Evolutionary conservation across 1,140 invertebrate genomes (phyloP).

Genomic region (Euwallacea similis): DNA sequence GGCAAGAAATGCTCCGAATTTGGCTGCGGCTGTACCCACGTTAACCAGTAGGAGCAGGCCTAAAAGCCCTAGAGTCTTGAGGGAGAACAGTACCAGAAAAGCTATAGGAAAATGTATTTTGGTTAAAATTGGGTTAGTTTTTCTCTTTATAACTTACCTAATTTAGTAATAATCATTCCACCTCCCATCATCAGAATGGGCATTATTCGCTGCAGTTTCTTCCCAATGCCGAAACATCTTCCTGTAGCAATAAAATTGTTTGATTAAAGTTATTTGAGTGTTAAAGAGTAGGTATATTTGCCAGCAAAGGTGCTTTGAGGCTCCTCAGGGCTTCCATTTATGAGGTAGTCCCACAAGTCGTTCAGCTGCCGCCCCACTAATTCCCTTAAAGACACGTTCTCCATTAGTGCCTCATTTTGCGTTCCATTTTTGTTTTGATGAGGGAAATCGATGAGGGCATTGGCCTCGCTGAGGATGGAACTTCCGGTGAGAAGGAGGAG

Average conservation of each 20-base stretch:
- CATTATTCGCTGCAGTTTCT: constrained; percentile 22
- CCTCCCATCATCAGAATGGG: constrained; percentile 24
- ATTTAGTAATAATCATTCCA: constrained; percentile 28
- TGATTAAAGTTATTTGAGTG: neutral
- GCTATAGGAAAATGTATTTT: constrained; percentile 16
- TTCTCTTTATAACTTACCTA: constrained; percentile 18
- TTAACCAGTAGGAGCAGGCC: constrained; percentile 20
- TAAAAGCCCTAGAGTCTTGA: constrained; percentile 29
- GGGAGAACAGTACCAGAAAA: constrained; percentile 29
- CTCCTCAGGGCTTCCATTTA: constrained; percentile 11
- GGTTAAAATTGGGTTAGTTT: neutral
- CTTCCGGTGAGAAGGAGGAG: too few species aligned
- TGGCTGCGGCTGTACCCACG: constrained; percentile 22
- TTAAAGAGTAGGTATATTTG: neutral
- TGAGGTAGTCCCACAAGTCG: constrained; percentile 1
- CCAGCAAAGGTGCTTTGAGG: constrained; percentile 19
- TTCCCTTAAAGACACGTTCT: neutral
- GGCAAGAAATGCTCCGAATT: constrained; percentile 22
- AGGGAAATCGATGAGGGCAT: too few species aligned
- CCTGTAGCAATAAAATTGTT: constrained; percentile 9
- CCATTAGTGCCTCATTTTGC: neutral
- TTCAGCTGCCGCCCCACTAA: neutral
- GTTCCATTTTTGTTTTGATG: too few species aligned
- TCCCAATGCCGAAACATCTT: constrained; percentile 26
- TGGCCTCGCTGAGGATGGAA: too few species aligned